Evolutionary conservation across 2,888 invertebrate species (phyloP).

Genomic region (Lymantria dispar): DNA sequence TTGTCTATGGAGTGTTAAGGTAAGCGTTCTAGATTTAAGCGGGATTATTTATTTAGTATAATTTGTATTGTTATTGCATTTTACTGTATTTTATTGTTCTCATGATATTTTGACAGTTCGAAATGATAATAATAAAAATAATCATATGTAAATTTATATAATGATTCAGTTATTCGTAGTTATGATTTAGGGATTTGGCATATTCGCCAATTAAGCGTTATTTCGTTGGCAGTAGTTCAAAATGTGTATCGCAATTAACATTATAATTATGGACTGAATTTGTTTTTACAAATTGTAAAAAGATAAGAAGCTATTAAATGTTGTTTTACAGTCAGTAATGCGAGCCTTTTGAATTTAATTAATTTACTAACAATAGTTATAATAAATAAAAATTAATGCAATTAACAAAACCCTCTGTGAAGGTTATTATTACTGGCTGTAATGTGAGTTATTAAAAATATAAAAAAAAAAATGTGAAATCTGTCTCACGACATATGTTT

Average conservation of each 20-base stretch:
- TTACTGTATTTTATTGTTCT: conserved; percentile 31
- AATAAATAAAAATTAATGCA: not conserved
- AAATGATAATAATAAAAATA: conserved; percentile 18
- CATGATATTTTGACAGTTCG: conserved; percentile 25
- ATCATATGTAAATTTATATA: conserved; percentile 15
- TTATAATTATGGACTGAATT: conserved; percentile 34
- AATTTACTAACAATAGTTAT: not conserved
- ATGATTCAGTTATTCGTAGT: conserved; percentile 38
- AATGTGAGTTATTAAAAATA: conserved; percentile 17
- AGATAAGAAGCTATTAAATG: conserved; percentile 19
- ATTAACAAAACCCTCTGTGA: conserved; percentile 6
- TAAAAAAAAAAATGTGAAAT: conserved; percentile 40
- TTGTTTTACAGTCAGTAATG: conserved; percentile 21
- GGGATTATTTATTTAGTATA: conserved; percentile 42
- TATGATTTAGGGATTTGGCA: conserved; percentile 45
- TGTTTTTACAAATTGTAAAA: conserved; percentile 25
- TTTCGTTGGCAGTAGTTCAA: conserved; percentile 32
- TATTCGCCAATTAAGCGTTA: conserved; percentile 27
- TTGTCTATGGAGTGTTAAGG: conserved; percentile 49
- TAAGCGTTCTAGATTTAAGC: conserved; percentile 57
- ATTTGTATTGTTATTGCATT: conserved; percentile 30
- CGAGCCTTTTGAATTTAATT: conserved; percentile 10
- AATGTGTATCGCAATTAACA: conserved; percentile 22
- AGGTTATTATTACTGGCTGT: conserved; percentile 22
- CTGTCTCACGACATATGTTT: conserved; percentile 81